Evolutionary conservation across 2,888 invertebrate species (phyloP), one percentile per base, ranked within the genome.

Genomic region (Bellardia bayeri): DNA sequence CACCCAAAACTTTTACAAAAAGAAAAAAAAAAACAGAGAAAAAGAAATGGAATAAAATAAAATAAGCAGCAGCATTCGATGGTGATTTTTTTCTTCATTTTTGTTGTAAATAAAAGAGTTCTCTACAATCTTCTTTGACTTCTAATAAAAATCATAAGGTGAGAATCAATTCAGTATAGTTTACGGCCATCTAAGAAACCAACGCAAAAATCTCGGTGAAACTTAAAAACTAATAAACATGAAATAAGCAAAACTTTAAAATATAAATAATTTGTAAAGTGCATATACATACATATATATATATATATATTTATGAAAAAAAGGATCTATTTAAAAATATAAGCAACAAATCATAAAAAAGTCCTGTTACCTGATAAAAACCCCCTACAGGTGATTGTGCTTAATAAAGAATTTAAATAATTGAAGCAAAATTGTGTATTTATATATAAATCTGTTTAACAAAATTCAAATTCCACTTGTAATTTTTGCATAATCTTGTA

Each of bases 161-260:
- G 93, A 92, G 92, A 93, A 93, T 93, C 92, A 92, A 92, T 92
- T 93, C 93, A 93, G 93, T 93, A 91, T 90, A 90, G 91, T 92
- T 92, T 91, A 92, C 90, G 92, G 91, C 91, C 92, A 92, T 91
- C 92, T 89, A 90, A 92, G 92, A 92, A 91, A 90, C 93, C 92
- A 93, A 93, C 93, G 93, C 92, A 91, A 91, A 93, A 88, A 88
- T 89, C 86, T 89, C 86, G 83, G 87, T 66, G 81, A 72, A 72
- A 45, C 45, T 84, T 54, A 66, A 84, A 42, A 7, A 23, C 23
- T 71, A 30, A n/a, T 5, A 80, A 37, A 71, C 16, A 16, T 11
- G 7, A 58, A 58, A 56, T 56, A 45, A 16, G n/a, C 51, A 56
- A 56, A 2, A 16, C 6, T 13, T 58, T 30, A 54, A 64, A 54